phyloP scores from a whole-genome alignment of 1,140 invertebrate genomes.

The Anagrus nilaparvatae region DNA sequence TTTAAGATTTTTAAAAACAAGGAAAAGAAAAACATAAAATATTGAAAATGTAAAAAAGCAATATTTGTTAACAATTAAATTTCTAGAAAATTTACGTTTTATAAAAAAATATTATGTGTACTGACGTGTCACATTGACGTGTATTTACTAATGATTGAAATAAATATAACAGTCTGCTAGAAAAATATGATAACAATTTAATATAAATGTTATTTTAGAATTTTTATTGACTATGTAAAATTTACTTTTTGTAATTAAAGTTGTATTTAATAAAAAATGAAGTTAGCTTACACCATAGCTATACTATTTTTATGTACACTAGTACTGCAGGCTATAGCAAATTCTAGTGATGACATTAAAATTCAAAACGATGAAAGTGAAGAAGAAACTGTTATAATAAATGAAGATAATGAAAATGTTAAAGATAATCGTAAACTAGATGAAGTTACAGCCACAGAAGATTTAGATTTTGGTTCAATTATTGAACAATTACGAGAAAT shows the following conservation, averaged over 20 bases:
- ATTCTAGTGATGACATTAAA: conserved; percentile 20
- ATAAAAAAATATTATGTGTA: conserved; percentile 10
- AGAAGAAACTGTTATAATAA: conserved; percentile 11
- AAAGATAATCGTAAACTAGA: conserved; percentile 23
- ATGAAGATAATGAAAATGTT: neutral
- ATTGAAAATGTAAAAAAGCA: no score
- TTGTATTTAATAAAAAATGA: conserved; percentile 22
- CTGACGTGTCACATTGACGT: conserved; percentile 30
- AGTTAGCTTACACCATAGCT: conserved; percentile 15
- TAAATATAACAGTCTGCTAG: conserved; percentile 14
- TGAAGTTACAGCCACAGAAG: conserved; percentile 21
- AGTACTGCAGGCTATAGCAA: conserved; percentile 18
- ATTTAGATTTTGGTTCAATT: conserved; percentile 24
- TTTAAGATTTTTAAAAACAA: no score
- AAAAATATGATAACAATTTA: no score
- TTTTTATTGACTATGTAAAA: conserved; percentile 19
- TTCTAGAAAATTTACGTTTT: no score
- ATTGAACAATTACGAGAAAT: conserved; percentile 30
- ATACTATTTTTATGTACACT: conserved; percentile 19
- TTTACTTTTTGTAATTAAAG: conserved; percentile 11
- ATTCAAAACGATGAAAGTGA: conserved; percentile 15
- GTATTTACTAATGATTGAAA: conserved; percentile 20
- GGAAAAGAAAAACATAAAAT: no score
- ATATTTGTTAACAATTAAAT: no score
- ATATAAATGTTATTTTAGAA: no score